Evolutionary conservation across 2,113 vertebrate genomes (phyloP).

Genomic region (Rhinopithecus roxellana): DNA sequence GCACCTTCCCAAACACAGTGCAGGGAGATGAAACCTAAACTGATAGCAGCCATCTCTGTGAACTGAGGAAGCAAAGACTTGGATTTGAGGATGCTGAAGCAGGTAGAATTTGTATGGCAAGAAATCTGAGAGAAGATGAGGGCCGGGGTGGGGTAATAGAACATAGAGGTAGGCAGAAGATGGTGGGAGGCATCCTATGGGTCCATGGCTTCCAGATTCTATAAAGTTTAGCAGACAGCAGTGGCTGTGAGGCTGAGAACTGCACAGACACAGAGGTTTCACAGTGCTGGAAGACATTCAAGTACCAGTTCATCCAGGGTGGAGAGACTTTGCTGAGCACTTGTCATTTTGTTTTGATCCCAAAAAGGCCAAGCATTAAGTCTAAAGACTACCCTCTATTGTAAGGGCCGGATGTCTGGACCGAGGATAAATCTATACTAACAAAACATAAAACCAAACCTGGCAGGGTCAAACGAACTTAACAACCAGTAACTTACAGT

Average conservation of each 20-base stretch:
- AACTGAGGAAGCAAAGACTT: background rate
- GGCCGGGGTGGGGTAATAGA: background rate
- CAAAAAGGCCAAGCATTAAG: background rate
- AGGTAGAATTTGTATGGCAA: background rate
- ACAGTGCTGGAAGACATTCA: accelerated
- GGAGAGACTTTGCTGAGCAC: background rate
- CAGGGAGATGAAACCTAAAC: background rate
- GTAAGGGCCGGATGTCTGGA: background rate
- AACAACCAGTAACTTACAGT: too few species aligned
- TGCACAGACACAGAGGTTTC: background rate
- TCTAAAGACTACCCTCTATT: background rate
- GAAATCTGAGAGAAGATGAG: background rate
- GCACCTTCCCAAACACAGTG: background rate
- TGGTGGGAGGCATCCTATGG: background rate
- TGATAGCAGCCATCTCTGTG: background rate
- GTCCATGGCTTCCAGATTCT: background rate
- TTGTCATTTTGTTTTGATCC: background rate
- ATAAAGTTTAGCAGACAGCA: background rate
- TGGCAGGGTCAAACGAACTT: background rate
- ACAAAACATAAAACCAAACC: background rate
- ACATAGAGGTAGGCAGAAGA: background rate
- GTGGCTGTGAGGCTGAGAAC: background rate
- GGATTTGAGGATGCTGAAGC: background rate
- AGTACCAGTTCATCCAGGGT: background rate
- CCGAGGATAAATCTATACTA: background rate